phyloP scores from a whole-genome alignment of 37 sponge, comb jelly and placozoan genomes.

The Aplysina aerophoba region DNA sequence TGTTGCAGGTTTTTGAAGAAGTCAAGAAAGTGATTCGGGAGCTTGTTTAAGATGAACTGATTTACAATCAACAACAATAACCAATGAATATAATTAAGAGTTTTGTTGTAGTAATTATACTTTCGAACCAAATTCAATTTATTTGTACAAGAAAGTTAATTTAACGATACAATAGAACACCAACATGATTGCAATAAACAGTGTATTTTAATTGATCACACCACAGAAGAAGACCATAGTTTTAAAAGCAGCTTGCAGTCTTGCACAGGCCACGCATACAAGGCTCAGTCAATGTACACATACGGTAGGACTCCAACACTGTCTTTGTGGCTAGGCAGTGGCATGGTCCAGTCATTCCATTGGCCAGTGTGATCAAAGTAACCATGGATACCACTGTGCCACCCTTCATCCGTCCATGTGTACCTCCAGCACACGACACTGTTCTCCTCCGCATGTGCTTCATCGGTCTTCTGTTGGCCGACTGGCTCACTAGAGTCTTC shows the following conservation, averaged over 20 bases:
- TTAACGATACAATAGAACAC: too few species aligned
- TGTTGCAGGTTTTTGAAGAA: slow-evolving; percentile 66
- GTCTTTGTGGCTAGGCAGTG: slow-evolving; percentile 32
- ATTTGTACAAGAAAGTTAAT: too few species aligned
- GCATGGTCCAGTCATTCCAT: slow-evolving; percentile 75
- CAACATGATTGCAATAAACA: too few species aligned
- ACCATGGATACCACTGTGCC: slow-evolving; percentile 59
- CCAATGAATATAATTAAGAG: slow-evolving; percentile 8
- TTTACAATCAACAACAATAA: too few species aligned
- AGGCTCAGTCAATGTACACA: slow-evolving; percentile 69
- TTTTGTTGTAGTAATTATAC: slow-evolving; percentile 5
- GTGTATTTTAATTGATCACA: not conserved
- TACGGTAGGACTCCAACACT: slow-evolving; percentile 67
- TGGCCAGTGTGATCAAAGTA: slow-evolving; percentile 46
- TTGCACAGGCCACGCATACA: not conserved
- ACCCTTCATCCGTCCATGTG: not conserved
- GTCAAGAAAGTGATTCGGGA: slow-evolving; percentile 51
- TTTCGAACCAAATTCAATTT: too few species aligned
- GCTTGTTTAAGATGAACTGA: too few species aligned
- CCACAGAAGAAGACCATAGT: not conserved
- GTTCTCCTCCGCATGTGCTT: not conserved
- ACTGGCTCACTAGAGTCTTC: not conserved
- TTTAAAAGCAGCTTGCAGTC: not conserved
- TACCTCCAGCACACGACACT: not conserved
- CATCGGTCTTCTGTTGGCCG: not conserved